These are phyloP conservation scores for Slavum lentiscoides DNA, from an alignment of 2,888 invertebrate species.

Conservation along the genomic window DNA sequence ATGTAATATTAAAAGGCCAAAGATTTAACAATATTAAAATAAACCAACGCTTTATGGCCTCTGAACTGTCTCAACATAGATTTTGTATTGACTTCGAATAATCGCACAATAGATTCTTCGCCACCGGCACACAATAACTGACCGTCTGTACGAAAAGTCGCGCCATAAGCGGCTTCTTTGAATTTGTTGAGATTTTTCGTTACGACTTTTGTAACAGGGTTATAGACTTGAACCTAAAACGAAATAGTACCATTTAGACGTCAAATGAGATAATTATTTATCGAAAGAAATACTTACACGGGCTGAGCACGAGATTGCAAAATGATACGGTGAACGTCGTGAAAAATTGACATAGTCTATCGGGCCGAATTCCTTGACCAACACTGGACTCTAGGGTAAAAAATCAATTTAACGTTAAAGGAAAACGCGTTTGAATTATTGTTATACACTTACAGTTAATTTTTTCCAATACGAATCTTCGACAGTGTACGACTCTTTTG, in stretches of 20 bases:
- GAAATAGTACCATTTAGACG: not conserved
- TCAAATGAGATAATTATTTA: not conserved
- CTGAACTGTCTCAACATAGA: conserved; percentile 81
- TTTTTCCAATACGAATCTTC: conserved; percentile 87
- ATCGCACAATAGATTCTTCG: conserved; percentile 81
- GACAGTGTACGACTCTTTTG: conserved; percentile 69
- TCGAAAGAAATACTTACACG: conserved; percentile 64
- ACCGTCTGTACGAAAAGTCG: conserved; percentile 79
- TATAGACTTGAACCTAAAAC: conserved; percentile 71
- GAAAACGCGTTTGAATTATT: not conserved
- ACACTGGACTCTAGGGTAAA: conserved; percentile 73
- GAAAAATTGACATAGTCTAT: conserved; percentile 91
- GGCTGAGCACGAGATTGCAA: conserved; percentile 91
- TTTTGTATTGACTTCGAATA: conserved; percentile 86
- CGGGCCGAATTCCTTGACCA: conserved; percentile 89
- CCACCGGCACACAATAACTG: conserved; percentile 84
- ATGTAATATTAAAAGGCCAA: not conserved
- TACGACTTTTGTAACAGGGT: conserved; percentile 81
- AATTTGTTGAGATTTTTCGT: conserved; percentile 81
- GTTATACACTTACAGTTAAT: conserved; percentile 70
- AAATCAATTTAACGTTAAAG: conserved; percentile 31
- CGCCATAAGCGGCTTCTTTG: conserved; percentile 83
- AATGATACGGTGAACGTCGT: conserved; percentile 83
- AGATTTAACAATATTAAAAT: not conserved
- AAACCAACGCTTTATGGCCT: conserved; percentile 73